Base-by-base conservation (phyloP, 2,113 vertebrate species). In the Nibea coibor region DNA sequence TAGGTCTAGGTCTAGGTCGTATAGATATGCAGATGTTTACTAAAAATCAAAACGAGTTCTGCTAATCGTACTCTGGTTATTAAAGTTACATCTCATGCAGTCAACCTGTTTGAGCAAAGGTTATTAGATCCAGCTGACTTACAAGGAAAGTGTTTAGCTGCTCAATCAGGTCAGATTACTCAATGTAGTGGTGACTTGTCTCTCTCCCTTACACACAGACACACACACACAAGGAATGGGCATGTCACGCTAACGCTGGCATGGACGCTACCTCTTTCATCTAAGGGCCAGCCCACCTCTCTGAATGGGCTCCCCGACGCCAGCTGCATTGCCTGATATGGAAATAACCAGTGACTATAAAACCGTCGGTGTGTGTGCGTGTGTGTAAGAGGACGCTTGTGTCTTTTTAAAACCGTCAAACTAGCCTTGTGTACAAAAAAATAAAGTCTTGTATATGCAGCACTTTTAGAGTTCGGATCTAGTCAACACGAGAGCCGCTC, bases 271-370 rank as follows among this genome's bases (percentile, higher is more conserved):
- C 76, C 51, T 59, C 81, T 84, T 87, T 86, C 78, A 84, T 88
- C 75, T 80, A 5, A 59, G 57, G 39, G 56, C 83, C 75, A 61
- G 68, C 82, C 77, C 82, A 61, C 70, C 70, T 82, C 75, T 70
- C 57, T 81, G 63, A 88, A 79, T 70, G 85, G 61, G 62, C 79
- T 50, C 47, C 45, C 76, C 42, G 24, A 54, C 75, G 22, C 57
- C 72, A 63, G 69, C 79, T 87, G 28, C 74, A 87, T 88, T 84
- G 69, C 85, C 89, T 84, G 84, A 91, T 91, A 91, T 91, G 90
- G 88, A 81, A 84, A 83, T 81, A 86, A 76, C 56, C 69, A 24
- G 78, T 72, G 76, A 77, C 73, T 84, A 65, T 76, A 53, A 80
- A 83, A 70, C 75, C 24, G 67, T 68, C n/a, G 12, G 59, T 64